Percentiles rank a stretch among this genome's conserved stretches.
Conservation (phyloP, 2,797 vertebrate species). For the Anolis apletophallus region DNA sequence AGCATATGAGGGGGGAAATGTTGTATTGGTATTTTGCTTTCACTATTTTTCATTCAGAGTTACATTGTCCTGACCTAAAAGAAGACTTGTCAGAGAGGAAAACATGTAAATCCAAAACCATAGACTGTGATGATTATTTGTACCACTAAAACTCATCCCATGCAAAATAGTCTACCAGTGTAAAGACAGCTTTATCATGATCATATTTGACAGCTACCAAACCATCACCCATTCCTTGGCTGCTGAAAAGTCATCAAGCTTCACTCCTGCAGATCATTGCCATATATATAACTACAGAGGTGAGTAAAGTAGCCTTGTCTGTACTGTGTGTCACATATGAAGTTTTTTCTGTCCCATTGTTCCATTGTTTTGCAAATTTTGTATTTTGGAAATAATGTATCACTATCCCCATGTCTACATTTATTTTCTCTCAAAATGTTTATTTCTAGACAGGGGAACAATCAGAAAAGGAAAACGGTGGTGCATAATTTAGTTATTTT, state of each 20-base stretch:
- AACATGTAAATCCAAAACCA: neutral
- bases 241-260: neutral
- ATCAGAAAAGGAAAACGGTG: neutral
- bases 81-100: neutral
- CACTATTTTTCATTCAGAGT: neutral
- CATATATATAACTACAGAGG: neutral
- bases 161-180: neutral
- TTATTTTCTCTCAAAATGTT: neutral
- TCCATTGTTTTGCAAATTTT: neutral
- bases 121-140: neutral
- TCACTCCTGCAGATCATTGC: neutral
- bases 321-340: neutral
- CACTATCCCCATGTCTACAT: too few species aligned
- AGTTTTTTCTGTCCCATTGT: neutral
- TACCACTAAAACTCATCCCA: neutral
- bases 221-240: neutral
- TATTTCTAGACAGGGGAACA: neutral
- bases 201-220: neutral
- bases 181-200: neutral
- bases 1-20: neutral
- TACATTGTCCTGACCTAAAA: neutral
- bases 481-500: neutral
- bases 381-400: neutral
- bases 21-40: neutral
- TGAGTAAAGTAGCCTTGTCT: neutral